These are phyloP conservation scores for Pseudomyrmex sp. DNA, from an alignment of 1,140 invertebrate species.

Conservation along the genomic window DNA sequence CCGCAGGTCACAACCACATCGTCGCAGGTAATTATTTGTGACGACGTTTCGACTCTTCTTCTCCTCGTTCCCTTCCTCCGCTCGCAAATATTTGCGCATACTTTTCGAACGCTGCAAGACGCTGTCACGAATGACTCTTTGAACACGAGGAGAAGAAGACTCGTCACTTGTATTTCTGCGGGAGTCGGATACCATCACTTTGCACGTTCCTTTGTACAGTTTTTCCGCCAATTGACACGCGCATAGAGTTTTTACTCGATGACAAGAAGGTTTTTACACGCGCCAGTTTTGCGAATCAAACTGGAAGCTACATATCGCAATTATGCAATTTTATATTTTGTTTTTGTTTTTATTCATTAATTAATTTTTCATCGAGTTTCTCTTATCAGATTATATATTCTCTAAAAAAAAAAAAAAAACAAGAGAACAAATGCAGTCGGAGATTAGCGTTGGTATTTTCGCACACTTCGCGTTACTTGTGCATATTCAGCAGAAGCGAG, in stretches of 20 bases:
- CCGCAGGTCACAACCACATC: constrained; percentile 80
- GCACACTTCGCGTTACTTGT: not conserved
- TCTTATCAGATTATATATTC: not conserved
- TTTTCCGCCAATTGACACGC: constrained; percentile 23
- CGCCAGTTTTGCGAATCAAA: too few relatives aligned
- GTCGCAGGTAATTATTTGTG: constrained; percentile 74
- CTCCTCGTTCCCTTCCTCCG: not conserved
- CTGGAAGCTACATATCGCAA: too few relatives aligned
- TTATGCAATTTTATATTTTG: too few relatives aligned
- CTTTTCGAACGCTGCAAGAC: not conserved
- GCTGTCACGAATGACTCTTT: not conserved
- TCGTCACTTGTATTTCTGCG: constrained; percentile 4
- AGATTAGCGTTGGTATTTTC: not conserved
- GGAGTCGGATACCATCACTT: not conserved
- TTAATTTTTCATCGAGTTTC: too few relatives aligned
- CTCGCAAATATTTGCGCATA: constrained; percentile 36
- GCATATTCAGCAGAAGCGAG: constrained; percentile 5
- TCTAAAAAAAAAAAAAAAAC: not conserved
- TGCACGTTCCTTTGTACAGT: not conserved
- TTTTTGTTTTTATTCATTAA: too few relatives aligned
- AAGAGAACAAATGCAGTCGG: not conserved
- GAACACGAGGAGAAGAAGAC: not conserved
- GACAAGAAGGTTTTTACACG: not conserved
- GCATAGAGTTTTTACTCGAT: not conserved
- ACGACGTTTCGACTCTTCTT: too few relatives aligned